phyloP scores from a whole-genome alignment of 2,888 invertebrate genomes.

The Syrista parreyssii region DNA sequence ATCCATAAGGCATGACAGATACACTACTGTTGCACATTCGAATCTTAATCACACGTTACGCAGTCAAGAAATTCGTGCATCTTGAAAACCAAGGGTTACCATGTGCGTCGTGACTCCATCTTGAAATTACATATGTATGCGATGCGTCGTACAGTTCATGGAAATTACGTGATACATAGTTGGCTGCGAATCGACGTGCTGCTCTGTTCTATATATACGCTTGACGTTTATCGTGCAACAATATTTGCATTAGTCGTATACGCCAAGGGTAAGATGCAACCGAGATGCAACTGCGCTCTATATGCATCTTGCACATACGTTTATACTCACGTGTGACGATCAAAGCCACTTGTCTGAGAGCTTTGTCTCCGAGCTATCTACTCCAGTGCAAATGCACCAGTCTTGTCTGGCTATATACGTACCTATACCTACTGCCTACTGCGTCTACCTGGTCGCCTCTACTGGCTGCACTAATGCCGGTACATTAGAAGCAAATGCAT shows the following conservation, averaged over 20 bases:
- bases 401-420: not conserved
- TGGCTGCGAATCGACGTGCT: not conserved
- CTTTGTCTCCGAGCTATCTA: not conserved
- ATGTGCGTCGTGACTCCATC: not conserved
- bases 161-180: not conserved
- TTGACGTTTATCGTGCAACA: not conserved
- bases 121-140: not conserved
- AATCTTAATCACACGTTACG: not conserved
- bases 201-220: not conserved
- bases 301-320: not conserved
- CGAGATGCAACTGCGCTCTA: not conserved
- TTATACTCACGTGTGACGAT: not conserved
- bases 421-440: not conserved
- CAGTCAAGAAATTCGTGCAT: not conserved
- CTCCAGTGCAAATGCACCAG: not conserved
- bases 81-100: not conserved
- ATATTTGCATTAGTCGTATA: not conserved
- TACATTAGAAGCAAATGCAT: not conserved
- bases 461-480: not conserved
- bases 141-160: not conserved
- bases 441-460: not conserved
- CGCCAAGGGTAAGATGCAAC: not conserved
- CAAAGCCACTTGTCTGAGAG: not conserved
- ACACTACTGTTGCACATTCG: not conserved
- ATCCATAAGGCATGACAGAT: no score